A percentile compares a stretch with the other conserved stretches of the same genome.
These are phyloP conservation scores for Echeneis naucrates DNA, from an alignment of 2,797 vertebrate genomes.

Conservation along the genomic window DNA sequence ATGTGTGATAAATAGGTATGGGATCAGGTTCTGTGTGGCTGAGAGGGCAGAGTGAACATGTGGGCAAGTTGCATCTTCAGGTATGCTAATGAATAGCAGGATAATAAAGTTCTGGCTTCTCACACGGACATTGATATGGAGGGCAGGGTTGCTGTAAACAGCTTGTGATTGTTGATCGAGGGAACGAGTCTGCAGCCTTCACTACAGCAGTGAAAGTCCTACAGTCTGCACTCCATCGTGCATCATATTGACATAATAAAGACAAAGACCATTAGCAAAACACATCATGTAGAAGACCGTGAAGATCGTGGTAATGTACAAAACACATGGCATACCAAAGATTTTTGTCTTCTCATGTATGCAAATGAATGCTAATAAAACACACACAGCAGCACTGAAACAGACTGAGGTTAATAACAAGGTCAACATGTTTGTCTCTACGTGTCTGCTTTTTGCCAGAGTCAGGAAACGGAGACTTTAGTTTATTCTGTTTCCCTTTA, in stretches of 20 bases:
- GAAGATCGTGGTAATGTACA: not conserved
- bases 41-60: not conserved
- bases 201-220: not conserved
- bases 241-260: not conserved
- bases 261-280: not conserved
- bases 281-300: not conserved
- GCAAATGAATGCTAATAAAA: slow-evolving; percentile 43
- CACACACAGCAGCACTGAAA: slow-evolving; percentile 13
- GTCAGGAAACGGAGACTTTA: not conserved
- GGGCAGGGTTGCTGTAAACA: slow-evolving; percentile 41
- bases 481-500: slow-evolving; percentile 18
- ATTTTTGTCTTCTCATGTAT: slow-evolving; percentile 51
- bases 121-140: not conserved
- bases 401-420: not conserved
- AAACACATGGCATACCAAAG: slow-evolving; percentile 10
- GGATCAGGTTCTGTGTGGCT: not conserved
- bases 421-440: not conserved
- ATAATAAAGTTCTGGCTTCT: slow-evolving; percentile 25
- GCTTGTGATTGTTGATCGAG: not conserved
- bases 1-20: not conserved
- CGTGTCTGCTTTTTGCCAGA: not conserved
- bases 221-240: not conserved
- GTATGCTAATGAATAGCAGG: slow-evolving; percentile 16
- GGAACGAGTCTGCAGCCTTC: slow-evolving; percentile 6
- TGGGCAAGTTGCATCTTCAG: slow-evolving; percentile 9